Evolutionary conservation across 2,113 vertebrate genomes (phyloP).

Genomic region (Ceyx margarethae): DNA sequence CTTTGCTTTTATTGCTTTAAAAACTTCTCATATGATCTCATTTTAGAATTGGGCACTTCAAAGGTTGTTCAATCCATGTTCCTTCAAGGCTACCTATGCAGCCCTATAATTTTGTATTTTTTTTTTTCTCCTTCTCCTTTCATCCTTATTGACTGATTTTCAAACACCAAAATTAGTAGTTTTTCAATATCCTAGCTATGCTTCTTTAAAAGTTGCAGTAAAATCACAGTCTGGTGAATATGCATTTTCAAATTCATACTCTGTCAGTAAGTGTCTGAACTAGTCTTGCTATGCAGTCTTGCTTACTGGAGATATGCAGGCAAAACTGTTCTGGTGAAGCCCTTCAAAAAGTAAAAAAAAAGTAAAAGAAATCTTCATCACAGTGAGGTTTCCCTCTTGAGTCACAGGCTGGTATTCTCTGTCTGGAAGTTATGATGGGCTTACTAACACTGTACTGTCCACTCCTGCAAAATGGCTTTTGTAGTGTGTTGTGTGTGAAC

Average conservation of each 20-base stretch:
- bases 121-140: neutral
- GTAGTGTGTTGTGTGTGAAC: accelerated
- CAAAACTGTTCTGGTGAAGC: neutral
- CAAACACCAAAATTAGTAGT: conserved; percentile 11
- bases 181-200: neutral
- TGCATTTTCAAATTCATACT: accelerated
- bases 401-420: neutral
- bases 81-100: conserved; percentile 41
- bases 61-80: conserved; percentile 44
- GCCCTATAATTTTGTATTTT: conserved; percentile 28
- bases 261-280: neutral
- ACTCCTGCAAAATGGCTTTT: neutral
- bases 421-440: neutral
- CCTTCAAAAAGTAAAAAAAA: neutral
- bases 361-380: neutral
- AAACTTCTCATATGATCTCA: conserved; percentile 49
- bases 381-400: neutral
- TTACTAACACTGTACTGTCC: neutral
- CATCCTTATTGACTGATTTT: conserved; percentile 56
- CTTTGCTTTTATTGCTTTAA: conserved; percentile 54
- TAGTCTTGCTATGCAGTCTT: neutral
- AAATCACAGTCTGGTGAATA: neutral
- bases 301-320: neutral
- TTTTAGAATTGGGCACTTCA: conserved; percentile 56
- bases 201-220: neutral